These are phyloP conservation scores for Catostylus mosaicus DNA, from an alignment of 30 jellyfish, hydroid and myxozoan genomes.

Conservation along the genomic window DNA sequence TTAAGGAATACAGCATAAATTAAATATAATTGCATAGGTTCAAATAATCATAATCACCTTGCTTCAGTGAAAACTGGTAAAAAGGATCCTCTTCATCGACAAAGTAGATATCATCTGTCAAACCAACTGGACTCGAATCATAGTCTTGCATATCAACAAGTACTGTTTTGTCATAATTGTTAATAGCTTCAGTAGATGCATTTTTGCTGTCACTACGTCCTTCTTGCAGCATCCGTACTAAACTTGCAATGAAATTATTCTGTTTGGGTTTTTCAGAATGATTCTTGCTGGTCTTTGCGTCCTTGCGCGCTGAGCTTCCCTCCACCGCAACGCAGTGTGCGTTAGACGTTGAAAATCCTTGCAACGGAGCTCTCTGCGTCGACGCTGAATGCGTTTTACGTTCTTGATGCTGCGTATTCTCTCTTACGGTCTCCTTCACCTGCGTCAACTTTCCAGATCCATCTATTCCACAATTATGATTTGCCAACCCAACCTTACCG, in stretches of 20 bases:
- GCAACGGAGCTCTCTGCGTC: background rate
- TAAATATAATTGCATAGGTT: no score
- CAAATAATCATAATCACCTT: background rate
- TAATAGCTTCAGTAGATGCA: background rate
- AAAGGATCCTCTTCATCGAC: constrained; percentile 28
- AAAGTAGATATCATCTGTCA: background rate
- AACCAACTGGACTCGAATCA: background rate
- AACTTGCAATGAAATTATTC: constrained; percentile 14
- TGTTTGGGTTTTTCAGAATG: constrained; percentile 3
- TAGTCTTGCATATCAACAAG: background rate
- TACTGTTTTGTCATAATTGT: constrained; percentile 5
- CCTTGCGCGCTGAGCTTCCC: background rate
- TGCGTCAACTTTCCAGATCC: no score
- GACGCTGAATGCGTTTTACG: background rate
- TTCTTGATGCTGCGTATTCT: background rate
- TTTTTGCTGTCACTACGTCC: constrained; percentile 6
- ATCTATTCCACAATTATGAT: background rate
- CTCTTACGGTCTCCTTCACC: background rate
- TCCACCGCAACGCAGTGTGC: background rate
- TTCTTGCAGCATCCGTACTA: constrained; percentile 39
- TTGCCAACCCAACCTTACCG: background rate
- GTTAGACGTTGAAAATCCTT: background rate
- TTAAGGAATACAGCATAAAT: no score
- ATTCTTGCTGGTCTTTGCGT: background rate
- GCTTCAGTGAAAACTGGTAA: constrained; percentile 24